Base-by-base conservation (phyloP, 2,888 invertebrate species). In the Himalopsyche anomala region DNA sequence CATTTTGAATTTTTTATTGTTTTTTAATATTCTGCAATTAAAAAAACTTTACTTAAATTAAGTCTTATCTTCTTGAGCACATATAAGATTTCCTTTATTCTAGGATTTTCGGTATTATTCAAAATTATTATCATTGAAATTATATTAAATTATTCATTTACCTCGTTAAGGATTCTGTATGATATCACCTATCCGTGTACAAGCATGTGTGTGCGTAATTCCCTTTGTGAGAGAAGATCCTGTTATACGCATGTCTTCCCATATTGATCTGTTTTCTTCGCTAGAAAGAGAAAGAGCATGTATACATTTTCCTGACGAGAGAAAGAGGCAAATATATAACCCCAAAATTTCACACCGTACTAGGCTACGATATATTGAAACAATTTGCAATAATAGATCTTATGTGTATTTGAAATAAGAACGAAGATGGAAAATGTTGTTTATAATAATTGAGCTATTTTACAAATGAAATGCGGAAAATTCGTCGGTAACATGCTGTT, bases 201-300 rank as follows among this genome's bases (percentile, higher is more conserved):
- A 19, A 19, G 19, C 28, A n/a, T 11, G 62, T 62, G 62, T 62
- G 62, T 62, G 28, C n/a, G 62, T 62, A 62, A 62, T 62, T 62
- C 28, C 19, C 62, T 62, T 62, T 62, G 62, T 62, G 62, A 62
- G 19, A 19, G 62, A 62, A 62, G 3, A 62, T 28, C 19, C 11
- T 62, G 62, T 6, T 62, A 11, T 62, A 28, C 62, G 62, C 62
- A 62, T 19, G 62, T 11, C 62, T 62, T 62, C 62, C n/a, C 28
- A 62, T 62, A 62, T 62, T 62, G 62, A 62, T 62, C 62, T 62
- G 62, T 62, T 62, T 62, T 62, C 62, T 62, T 62, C 62, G 62
- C 62, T 62, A 62, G 62, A 62, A 8, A 62, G 28, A 62, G 62
- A 62, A 9, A 62, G 62, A 62, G 15, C 8, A 28, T 11, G 62